A percentile compares a stretch with the other conserved stretches of the same genome.
Conservation (phyloP, 2,888 invertebrate species). For the Scaptomyza reducta region DNA sequence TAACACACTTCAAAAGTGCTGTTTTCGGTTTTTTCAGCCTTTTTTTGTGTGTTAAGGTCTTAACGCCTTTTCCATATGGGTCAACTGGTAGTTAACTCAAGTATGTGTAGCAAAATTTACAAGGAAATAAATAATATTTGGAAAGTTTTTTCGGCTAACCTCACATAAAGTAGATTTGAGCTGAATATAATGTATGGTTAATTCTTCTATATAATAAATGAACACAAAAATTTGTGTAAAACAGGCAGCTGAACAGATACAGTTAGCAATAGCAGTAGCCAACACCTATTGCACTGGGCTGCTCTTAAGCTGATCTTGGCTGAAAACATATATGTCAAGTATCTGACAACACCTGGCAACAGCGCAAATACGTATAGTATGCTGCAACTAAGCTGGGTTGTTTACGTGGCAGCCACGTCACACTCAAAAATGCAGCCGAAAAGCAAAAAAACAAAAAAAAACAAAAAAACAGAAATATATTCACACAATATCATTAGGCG, state of each 20-base stretch:
- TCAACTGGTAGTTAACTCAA: constrained; percentile 24
- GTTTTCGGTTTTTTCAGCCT: neutral
- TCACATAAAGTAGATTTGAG: neutral
- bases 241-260: constrained; percentile 27
- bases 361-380: constrained; percentile 5
- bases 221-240: constrained; percentile 19
- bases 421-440: constrained; percentile 28
- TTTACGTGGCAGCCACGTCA: constrained; percentile 62
- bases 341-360: constrained; percentile 67
- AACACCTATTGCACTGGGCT: constrained; percentile 18
- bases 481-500: constrained; percentile 54
- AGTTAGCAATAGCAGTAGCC: constrained; percentile 10
- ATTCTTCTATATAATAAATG: no score
- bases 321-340: constrained; percentile 51
- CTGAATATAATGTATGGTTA: neutral
- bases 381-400: constrained; percentile 57
- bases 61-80: constrained; percentile 40
- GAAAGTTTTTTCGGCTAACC: neutral
- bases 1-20: neutral
- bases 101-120: neutral
- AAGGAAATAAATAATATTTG: neutral
- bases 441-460: constrained; percentile 19
- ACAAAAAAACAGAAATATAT: constrained; percentile 35
- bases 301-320: constrained; percentile 34
- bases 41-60: constrained; percentile 12